Conservation (phyloP, 2,888 invertebrate genomes). For the Orthonevra nobilis region DNA sequence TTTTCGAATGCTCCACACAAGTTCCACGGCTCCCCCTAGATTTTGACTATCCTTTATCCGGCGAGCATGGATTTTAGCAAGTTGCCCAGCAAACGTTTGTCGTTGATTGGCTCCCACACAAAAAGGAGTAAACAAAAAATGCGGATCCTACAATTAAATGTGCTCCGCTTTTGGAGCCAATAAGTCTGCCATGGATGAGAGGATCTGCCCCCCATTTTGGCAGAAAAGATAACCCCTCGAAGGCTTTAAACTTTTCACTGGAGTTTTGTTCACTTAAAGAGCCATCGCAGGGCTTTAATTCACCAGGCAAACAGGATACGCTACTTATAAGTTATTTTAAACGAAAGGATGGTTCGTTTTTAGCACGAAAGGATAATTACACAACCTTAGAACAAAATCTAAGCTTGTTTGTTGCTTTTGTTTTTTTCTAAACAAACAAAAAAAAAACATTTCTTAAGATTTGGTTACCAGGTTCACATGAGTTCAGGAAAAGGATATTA, state of each 20-base stretch:
- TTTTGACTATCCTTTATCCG: slow-evolving; percentile 70
- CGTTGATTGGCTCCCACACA: slow-evolving; percentile 58
- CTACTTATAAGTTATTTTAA: not conserved
- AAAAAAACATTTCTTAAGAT: slow-evolving; percentile 44
- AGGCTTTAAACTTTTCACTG: slow-evolving; percentile 66
- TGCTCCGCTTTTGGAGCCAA: slow-evolving; percentile 3
- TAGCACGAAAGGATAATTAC: not conserved
- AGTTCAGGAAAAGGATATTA: not conserved
- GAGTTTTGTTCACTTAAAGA: slow-evolving; percentile 74
- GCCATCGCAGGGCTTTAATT: slow-evolving; percentile 77
- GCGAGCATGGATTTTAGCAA: slow-evolving; percentile 57
- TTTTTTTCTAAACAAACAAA: not conserved
- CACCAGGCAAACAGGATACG: slow-evolving; percentile 76
- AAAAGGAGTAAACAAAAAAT: slow-evolving; percentile 48
- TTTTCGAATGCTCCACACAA: slow-evolving; percentile 50
- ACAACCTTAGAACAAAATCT: too few species aligned
- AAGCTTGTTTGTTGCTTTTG: not conserved
- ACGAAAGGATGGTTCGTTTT: not conserved
- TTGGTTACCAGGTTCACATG: slow-evolving; percentile 55
- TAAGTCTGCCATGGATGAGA: slow-evolving; percentile 30
- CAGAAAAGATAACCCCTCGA: slow-evolving; percentile 27
- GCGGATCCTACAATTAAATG: slow-evolving; percentile 14
- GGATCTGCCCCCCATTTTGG: slow-evolving; percentile 47
- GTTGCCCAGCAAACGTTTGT: not conserved
- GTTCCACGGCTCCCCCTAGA: slow-evolving; percentile 71